phyloP scores from a whole-genome alignment of 2,888 invertebrate species.

The Atrina japonica region DNA sequence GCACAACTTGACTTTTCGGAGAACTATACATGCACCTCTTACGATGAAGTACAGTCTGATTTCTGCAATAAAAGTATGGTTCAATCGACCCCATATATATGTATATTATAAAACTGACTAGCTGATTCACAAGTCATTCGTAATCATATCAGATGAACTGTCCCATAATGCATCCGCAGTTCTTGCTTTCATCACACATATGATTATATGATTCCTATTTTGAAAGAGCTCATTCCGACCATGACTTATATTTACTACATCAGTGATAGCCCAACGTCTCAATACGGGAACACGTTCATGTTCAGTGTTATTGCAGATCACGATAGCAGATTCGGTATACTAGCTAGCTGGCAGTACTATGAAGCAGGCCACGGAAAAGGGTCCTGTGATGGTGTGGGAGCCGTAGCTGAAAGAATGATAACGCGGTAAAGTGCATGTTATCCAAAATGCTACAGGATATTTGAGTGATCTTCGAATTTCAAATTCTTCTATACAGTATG shows the following conservation, averaged over 20 bases:
- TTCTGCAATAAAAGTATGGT: slow-evolving; percentile 27
- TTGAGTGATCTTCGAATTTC: too few species aligned
- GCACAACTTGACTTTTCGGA: slow-evolving; percentile 26
- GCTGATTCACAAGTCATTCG: slow-evolving; percentile 27
- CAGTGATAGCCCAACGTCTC: slow-evolving; percentile 31
- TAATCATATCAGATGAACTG: slow-evolving; percentile 23
- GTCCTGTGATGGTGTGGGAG: slow-evolving; percentile 7
- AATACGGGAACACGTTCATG: slow-evolving; percentile 27
- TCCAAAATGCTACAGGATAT: too few species aligned
- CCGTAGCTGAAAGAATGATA: slow-evolving; percentile 15
- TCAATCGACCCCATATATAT: too few species aligned
- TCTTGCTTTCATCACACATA: slow-evolving; percentile 16
- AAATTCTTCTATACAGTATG: slow-evolving; percentile 3
- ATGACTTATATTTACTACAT: slow-evolving; percentile 20
- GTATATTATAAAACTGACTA: too few species aligned
- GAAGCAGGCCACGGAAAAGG: slow-evolving; percentile 19
- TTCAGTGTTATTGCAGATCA: slow-evolving; percentile 20
- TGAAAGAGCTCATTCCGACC: slow-evolving; percentile 15
- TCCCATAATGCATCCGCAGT: slow-evolving; percentile 15
- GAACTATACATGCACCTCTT: slow-evolving; percentile 15
- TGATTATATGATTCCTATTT: slow-evolving; percentile 2
- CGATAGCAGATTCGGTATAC: slow-evolving; percentile 6
- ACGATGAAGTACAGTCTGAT: slow-evolving; percentile 32
- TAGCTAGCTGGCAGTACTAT: slow-evolving; percentile 23
- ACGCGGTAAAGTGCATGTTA: slow-evolving; percentile 15